phyloP scores from a whole-genome alignment of 2,797 vertebrate genomes.

The Orestias chungarensis region DNA sequence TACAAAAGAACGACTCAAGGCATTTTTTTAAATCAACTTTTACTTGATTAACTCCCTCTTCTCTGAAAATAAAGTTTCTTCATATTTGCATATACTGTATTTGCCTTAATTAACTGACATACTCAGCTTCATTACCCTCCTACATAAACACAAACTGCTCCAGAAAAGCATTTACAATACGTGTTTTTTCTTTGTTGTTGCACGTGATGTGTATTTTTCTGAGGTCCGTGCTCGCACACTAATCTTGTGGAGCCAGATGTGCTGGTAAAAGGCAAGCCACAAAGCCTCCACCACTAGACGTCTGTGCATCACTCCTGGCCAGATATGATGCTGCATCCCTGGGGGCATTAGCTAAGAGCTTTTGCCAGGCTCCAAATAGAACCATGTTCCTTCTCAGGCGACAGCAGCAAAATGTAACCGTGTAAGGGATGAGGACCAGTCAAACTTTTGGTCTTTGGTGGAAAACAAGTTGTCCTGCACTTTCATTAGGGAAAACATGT shows the following conservation, averaged over 20 bases:
- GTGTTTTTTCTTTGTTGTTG: conserved; percentile 67
- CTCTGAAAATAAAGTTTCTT: conserved; percentile 59
- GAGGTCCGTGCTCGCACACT: conserved; percentile 70
- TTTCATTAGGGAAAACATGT: conserved; percentile 53
- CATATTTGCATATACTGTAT: conserved; percentile 66
- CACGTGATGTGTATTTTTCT: conserved; percentile 73
- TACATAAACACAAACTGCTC: conserved; percentile 51
- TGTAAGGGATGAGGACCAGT: conserved; percentile 57
- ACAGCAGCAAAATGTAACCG: conserved; percentile 69
- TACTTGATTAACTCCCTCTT: conserved; percentile 64
- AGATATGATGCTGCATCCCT: conserved; percentile 77
- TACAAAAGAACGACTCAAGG: conserved; percentile 45
- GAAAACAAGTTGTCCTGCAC: conserved; percentile 50
- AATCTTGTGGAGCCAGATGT: conserved; percentile 79
- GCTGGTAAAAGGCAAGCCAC: conserved; percentile 75
- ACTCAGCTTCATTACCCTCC: conserved; percentile 51
- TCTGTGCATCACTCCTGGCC: conserved; percentile 77
- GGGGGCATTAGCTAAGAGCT: conserved; percentile 76
- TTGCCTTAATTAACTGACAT: conserved; percentile 61
- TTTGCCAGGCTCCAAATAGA: conserved; percentile 75
- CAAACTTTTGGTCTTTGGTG: conserved; percentile 63
- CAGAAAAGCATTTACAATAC: conserved; percentile 53
- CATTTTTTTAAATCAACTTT: conserved; percentile 67
- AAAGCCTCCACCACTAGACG: conserved; percentile 76
- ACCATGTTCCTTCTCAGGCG: conserved; percentile 72